These are phyloP conservation scores for Sciurus niger DNA, from an alignment of 2,113 vertebrate genomes.

Conservation along the genomic window DNA sequence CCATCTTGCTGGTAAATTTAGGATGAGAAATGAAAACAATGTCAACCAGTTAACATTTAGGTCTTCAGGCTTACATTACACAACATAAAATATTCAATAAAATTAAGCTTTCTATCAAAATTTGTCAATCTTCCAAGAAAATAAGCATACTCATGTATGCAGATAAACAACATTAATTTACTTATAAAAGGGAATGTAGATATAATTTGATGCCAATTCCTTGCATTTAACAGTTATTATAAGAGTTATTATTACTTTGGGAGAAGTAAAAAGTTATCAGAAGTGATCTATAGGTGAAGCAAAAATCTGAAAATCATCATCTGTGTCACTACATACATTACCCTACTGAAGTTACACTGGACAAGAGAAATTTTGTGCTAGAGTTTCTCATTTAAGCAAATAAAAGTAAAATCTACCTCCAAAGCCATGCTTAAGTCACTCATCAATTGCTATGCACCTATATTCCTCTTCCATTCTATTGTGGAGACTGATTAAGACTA, in stretches of 20 bases:
- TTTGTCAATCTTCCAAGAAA: constrained; percentile 21
- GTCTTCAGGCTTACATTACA: not conserved
- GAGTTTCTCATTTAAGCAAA: constrained; percentile 2
- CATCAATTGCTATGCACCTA: not conserved
- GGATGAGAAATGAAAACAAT: not conserved
- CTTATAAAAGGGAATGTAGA: not conserved
- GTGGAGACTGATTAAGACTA: not conserved
- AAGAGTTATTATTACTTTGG: not conserved
- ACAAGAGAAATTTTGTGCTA: not conserved
- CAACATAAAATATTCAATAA: constrained; percentile 10
- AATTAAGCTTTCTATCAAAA: constrained; percentile 18
- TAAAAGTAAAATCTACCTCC: constrained; percentile 25
- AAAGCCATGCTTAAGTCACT: not conserved
- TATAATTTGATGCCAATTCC: not conserved
- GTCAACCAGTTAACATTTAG: not conserved
- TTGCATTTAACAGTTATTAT: constrained; percentile 3
- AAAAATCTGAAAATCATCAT: constrained; percentile 22
- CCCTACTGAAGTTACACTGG: not conserved
- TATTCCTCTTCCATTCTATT: not conserved
- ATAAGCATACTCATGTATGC: not conserved
- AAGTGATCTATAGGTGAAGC: not conserved
- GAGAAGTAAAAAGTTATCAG: not conserved
- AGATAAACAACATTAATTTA: constrained; percentile 10
- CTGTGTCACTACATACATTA: not conserved
- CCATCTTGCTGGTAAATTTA: constrained; percentile 31